Base-by-base conservation (phyloP, 2,888 invertebrate species). In the Eulithis testata region DNA sequence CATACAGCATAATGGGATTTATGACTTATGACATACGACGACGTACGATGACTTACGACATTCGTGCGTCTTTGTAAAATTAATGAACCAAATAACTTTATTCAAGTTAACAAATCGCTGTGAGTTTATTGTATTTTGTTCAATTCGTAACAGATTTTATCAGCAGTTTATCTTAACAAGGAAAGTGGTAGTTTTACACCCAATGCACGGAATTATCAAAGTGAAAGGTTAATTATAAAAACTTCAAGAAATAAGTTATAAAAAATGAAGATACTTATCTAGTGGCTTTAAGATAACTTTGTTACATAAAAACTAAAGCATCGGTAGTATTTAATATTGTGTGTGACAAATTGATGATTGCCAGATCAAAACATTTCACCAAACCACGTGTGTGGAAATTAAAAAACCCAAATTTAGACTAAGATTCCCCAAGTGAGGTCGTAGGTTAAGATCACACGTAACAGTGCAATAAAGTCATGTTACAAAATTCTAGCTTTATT, bases 361-460 rank as follows among this genome's bases (percentile, higher is more conserved):
- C 52, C 52, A 61, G 65, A 65, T 59, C 59, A 62, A 58, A 44
- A 27, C 21, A 53, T 52, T 60, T 47, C 45, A 58, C 54, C 65
- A 62, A 51, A 54, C 9, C 40, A 60, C 59, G 47, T 50, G 63
- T 69, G 65, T 63, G 69, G 65, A 65, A 69, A 66, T 63, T 47
- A 59, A 56, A 53, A 63, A 66, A 60, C 53, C 63, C 57, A 55
- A 63, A 60, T 52, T 63, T 40, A 57, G 57, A 58, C 52, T 60
- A 60, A 63, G 66, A 52, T 69, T 63, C 60, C 58, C 63, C 58
- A 55, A 55, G 63, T 61, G 63, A 59, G 69, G 69, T 69, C 69
- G 69, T 66, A 69, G 69, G 65, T 69, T 65, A 68, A 64, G 65
- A 66, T 36, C 60, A 61, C 60, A 66, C 68, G 68, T 69, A 69